Base-by-base conservation (phyloP, 2,797 vertebrate genomes). In the Micropoecilia bifurca region DNA sequence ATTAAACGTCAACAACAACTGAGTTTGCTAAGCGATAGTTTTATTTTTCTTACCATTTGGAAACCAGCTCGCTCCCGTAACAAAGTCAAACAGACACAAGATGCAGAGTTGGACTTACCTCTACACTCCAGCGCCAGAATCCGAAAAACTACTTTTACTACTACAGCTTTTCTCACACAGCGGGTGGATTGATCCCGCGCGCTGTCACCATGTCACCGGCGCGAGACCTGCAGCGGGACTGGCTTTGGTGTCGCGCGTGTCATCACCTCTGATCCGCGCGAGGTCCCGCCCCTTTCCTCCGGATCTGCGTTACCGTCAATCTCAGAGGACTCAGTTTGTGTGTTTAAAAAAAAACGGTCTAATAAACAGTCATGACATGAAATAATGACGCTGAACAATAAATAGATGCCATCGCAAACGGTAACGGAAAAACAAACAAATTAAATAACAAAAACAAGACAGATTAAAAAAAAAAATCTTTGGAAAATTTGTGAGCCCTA, bases 231-330 rank as follows among this genome's bases (percentile, higher is more conserved):
- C 76, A 25, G 68, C 66, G 20, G 79, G 73, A 90, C 80, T 85
- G 83, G 1, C 73, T 50, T 76, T 81, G 1, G 78, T 55, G 87
- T 75, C 78, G 86, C 79, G 76, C 55, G 86, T 90, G 92, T 93
- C 93, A 92, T 89, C 93, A 88, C 90, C 91, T 92, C 89, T 90
- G 91, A 84, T 93, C 90, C 84, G 68, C 1, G 39, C 41, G 69
- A 73, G 68, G 80, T 83, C 80, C 73, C 83, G 45, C 76, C 83
- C 77, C 80, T 73, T 13, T 36, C 28, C 71, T 25, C 20, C 50
- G 3, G 50, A 20, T 9, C 36, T 73, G 83, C 89, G 88, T 85
- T 92, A 87, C 71, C 73, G 75, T 86, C 90, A 87, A 46, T 66
- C 63, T 1, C 48, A 9, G n/a, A 50, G 33, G 25, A 71, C 25